These are phyloP conservation scores for Lordiphosa mommai DNA, from an alignment of 1,140 invertebrate genomes.

Conservation along the genomic window DNA sequence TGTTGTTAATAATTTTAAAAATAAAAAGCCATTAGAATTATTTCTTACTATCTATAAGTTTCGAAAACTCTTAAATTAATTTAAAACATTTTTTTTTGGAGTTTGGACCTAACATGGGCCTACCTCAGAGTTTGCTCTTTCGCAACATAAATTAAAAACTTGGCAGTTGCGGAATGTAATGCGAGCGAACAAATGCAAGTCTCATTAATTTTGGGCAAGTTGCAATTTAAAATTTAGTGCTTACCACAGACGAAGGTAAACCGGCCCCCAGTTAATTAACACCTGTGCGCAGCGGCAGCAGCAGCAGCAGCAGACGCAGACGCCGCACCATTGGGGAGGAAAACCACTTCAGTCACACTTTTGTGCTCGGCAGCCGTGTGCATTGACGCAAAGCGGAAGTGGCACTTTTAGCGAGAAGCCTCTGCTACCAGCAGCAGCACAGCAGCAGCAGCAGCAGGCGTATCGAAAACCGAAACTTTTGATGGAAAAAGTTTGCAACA, in stretches of 20 bases:
- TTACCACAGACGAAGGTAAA: slow-evolving; percentile 23
- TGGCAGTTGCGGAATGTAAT: slow-evolving; percentile 2
- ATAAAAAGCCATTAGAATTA: slow-evolving; percentile 16
- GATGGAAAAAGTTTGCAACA: slow-evolving; percentile 77
- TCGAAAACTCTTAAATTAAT: too few species aligned
- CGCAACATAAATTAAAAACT: slow-evolving; percentile 11
- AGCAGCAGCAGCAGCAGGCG: slow-evolving; percentile 39
- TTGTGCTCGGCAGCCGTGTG: slow-evolving; percentile 58
- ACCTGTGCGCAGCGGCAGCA: slow-evolving; percentile 31
- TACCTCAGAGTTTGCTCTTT: too few species aligned
- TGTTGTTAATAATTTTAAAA: slow-evolving; percentile 22
- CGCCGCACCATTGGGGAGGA: neutral
- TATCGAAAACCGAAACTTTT: slow-evolving; percentile 75
- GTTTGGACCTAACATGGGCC: too few species aligned
- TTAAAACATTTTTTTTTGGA: too few species aligned
- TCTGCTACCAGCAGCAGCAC: neutral
- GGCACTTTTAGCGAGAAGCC: slow-evolving; percentile 59
- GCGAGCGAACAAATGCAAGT: slow-evolving; percentile 53
- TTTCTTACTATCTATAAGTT: too few species aligned
- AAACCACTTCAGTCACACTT: slow-evolving; percentile 70
- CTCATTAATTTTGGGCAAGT: slow-evolving; percentile 61
- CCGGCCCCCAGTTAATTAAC: slow-evolving; percentile 63
- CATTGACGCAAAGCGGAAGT: slow-evolving; percentile 74
- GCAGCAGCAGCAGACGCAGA: neutral
- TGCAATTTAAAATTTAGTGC: slow-evolving; percentile 71